Evolutionary conservation across 2,888 invertebrate genomes (phyloP).

Genomic region (Himalopsyche anomala): DNA sequence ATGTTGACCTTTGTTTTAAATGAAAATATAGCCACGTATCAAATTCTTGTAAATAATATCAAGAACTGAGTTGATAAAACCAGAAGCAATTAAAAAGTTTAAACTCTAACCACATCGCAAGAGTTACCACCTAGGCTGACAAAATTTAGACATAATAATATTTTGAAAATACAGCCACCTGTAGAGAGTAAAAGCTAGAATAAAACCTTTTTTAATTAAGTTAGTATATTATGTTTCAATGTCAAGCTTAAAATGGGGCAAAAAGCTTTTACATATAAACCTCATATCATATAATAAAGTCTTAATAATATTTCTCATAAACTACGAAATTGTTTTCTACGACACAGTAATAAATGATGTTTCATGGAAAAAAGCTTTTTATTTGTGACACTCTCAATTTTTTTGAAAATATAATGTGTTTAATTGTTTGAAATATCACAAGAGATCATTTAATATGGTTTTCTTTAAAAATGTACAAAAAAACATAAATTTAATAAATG

Average conservation of each 20-base stretch:
- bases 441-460: too few relatives aligned
- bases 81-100: constrained; percentile 9
- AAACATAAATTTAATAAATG: too few relatives aligned
- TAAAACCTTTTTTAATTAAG: constrained; percentile 40
- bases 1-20: background rate
- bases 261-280: background rate
- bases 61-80: background rate
- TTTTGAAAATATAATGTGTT: too few relatives aligned
- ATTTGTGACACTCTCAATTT: background rate
- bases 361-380: background rate
- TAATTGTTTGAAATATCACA: too few relatives aligned
- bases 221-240: constrained; percentile 6
- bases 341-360: background rate
- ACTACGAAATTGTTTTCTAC: constrained; percentile 6
- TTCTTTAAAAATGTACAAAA: too few relatives aligned
- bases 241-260: background rate
- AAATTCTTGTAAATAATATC: constrained; percentile 10
- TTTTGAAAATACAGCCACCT: constrained; percentile 23
- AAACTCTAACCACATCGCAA: background rate
- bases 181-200: background rate
- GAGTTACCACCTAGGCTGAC: constrained; percentile 14
- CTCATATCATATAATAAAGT: background rate
- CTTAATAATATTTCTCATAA: background rate
- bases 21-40: background rate
- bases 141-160: background rate